Conservation (phyloP, 2,113 vertebrate genomes). For the Melanerpes aurifrons region DNA sequence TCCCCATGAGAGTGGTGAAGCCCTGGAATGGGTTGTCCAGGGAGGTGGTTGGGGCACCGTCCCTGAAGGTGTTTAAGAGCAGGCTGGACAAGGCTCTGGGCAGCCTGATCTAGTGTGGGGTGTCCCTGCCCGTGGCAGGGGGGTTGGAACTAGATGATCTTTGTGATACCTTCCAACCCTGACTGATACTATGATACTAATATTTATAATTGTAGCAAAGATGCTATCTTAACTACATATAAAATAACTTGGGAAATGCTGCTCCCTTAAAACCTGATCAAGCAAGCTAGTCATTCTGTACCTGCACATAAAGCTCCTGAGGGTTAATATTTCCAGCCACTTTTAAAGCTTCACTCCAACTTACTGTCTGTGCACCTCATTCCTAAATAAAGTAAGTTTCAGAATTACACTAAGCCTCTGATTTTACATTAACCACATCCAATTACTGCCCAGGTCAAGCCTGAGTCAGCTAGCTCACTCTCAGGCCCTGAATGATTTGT, state of each 20-base stretch:
- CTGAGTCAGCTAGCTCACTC: neutral
- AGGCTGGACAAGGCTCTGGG: no score
- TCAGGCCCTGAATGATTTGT: neutral
- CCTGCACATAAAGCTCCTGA: neutral
- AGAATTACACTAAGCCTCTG: slow-evolving; percentile 9
- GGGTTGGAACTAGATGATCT: no score
- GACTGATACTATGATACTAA: no score
- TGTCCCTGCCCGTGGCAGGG: no score
- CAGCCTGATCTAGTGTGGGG: no score
- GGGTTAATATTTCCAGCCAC: neutral
- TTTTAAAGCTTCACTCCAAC: neutral
- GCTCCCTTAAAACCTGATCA: neutral
- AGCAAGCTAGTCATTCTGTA: neutral
- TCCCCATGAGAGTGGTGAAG: no score
- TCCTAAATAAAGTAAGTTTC: slow-evolving; percentile 32
- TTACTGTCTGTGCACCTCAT: neutral
- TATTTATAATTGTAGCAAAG: neutral
- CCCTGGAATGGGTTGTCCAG: no score
- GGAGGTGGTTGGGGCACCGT: no score
- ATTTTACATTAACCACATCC: slow-evolving; percentile 15
- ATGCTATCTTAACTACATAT: neutral
- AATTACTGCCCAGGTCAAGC: neutral
- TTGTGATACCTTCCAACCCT: no score
- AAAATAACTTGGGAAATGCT: neutral
- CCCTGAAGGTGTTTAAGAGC: no score